Base-by-base conservation (phyloP, 2,113 vertebrate genomes). In the Tangachromis dhanisi region DNA sequence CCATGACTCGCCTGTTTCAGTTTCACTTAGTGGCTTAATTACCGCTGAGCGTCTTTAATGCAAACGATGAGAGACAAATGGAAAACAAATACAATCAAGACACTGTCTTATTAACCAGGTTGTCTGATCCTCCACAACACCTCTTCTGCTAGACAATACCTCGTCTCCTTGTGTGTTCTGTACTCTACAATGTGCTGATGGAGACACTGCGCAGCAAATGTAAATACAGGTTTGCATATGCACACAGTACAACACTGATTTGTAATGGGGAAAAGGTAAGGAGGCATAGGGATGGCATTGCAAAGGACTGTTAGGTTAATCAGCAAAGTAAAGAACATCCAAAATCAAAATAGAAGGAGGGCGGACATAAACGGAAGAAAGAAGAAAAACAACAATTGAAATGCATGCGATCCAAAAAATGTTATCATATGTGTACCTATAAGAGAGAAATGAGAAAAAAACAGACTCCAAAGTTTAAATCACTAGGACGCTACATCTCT, bases 21-120 rank as follows among this genome's bases (percentile, higher is more conserved):
- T 96, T 95, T 95, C 92, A 94, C 94, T 95, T 95, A 93, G 92
- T 88, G 93, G 91, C 92, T 95, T 96, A 96, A 96, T 96, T 96
- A 94, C 87, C 79, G 63, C 91, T 73, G 89, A 95, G 88, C 90
- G 17, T 94, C 95, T 92, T 90, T 83, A 93, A 94, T 88, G 89
- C 90, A 94, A 93, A 93, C 83, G 76, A 93, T 85, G 91, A 92
- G 91, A 95, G 92, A 94, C 92, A 94, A 95, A 96, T 95, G 92
- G 92, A 96, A 96, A 94, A 94, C 92, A 95, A 96, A 95, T 95
- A 95, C 93, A 96, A 96, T 95, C 94, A 94, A 89, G 87, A 78
- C 86, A 88, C 91, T 92, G 95, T 96, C 92, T 93, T 94, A 96
- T 96, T 96, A 96, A 93, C 86, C 90, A 89, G 83, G 88, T 89